A percentile compares a stretch with the other conserved stretches of the same genome.
Evolutionary conservation across 2,113 vertebrate species (phyloP).

Genomic region (Tetrao urogallus): DNA sequence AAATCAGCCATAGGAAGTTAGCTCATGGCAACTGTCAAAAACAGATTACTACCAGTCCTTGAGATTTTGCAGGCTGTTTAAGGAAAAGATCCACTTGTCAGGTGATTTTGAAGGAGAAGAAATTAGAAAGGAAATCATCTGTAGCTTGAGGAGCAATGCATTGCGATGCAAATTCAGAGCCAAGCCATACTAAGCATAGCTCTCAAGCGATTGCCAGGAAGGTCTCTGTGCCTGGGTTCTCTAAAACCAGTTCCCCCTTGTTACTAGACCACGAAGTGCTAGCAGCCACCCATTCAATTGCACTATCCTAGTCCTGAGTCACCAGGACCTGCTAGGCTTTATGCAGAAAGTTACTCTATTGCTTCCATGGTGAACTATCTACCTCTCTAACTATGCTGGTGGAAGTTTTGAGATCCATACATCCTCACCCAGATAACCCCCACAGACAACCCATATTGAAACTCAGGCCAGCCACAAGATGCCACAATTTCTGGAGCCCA

Average conservation of each 20-base stretch:
- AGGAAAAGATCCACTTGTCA: constrained; percentile 54
- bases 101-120: constrained; percentile 8
- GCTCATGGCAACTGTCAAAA: constrained; percentile 41
- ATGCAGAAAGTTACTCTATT: background rate
- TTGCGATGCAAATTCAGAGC: background rate
- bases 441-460: background rate
- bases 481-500: background rate
- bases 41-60: background rate
- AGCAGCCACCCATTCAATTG: background rate
- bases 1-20: constrained; percentile 16
- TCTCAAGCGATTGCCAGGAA: background rate
- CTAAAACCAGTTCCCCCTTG: background rate
- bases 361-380: background rate
- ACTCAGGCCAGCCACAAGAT: background rate
- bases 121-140: background rate
- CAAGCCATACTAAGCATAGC: background rate
- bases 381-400: background rate
- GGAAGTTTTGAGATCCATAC: background rate
- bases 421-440: background rate
- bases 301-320: accelerated
- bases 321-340: background rate
- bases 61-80: constrained; percentile 32
- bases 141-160: background rate
- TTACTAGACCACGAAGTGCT: background rate
- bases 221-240: background rate